A percentile compares a stretch with the other conserved stretches of the same genome.
Evolutionary conservation across 2,888 invertebrate genomes (phyloP).

Genomic region (Drosophila koepferae): DNA sequence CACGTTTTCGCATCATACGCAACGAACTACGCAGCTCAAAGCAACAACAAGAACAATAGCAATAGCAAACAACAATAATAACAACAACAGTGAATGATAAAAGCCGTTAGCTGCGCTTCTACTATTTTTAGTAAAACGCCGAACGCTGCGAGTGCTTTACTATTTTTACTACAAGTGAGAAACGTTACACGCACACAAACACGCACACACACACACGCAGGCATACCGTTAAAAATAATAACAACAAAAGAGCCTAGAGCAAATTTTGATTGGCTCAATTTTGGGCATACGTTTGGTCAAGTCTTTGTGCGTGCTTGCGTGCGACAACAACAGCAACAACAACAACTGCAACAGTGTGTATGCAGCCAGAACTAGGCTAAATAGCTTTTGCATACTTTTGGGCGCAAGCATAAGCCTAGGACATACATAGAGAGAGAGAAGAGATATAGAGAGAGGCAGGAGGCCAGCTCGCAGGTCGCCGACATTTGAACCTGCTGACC

Average conservation of each 20-base stretch:
- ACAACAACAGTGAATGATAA: slow-evolving; percentile 37
- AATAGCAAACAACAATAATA: slow-evolving; percentile 31
- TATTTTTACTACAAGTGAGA: slow-evolving; percentile 61
- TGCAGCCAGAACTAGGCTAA: slow-evolving; percentile 68
- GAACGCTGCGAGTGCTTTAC: slow-evolving; percentile 60
- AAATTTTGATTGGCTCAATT: slow-evolving; percentile 10
- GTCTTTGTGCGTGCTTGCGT: slow-evolving; percentile 19
- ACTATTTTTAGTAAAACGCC: slow-evolving; percentile 72
- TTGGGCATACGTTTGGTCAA: slow-evolving; percentile 8
- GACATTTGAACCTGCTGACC: slow-evolving; percentile 76
- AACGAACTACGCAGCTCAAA: slow-evolving; percentile 41
- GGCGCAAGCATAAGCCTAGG: slow-evolving; percentile 47
- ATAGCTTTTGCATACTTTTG: slow-evolving; percentile 69
- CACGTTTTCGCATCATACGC: slow-evolving; percentile 58
- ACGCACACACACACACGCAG: slow-evolving; percentile 18
- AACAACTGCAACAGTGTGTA: slow-evolving; percentile 19
- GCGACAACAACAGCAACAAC: slow-evolving; percentile 1
- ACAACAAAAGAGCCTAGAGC: not conserved
- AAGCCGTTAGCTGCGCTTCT: slow-evolving; percentile 55
- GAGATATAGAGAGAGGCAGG: not conserved
- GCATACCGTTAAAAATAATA: slow-evolving; percentile 10
- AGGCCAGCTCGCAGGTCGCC: slow-evolving; percentile 65
- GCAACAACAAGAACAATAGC: slow-evolving; percentile 29
- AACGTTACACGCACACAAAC: slow-evolving; percentile 14
- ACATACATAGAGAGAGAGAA: slow-evolving; percentile 7